Conservation (phyloP, 2,888 invertebrate genomes). For the Dendrolimus pini region DNA sequence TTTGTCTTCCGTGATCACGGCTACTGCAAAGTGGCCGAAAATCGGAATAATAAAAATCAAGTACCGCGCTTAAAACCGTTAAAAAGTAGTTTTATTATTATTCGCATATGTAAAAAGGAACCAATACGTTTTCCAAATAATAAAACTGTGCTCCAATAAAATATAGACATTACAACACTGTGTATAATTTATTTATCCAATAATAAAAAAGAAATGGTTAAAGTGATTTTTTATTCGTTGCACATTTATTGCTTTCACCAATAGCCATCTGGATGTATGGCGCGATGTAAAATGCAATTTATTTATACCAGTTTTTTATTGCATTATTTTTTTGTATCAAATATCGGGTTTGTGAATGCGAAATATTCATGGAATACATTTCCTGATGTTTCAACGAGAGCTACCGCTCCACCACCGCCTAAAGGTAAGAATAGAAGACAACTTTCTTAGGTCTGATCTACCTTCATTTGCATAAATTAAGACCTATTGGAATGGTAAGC, state of each 20-base stretch:
- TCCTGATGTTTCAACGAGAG: not conserved
- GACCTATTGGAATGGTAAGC: too few relatives aligned
- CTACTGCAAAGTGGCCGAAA: too few relatives aligned
- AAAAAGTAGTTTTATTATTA: too few relatives aligned
- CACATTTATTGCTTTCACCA: not conserved
- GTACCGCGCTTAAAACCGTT: too few relatives aligned
- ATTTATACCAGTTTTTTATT: not conserved
- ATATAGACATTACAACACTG: not conserved
- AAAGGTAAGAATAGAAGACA: not conserved
- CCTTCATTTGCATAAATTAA: too few relatives aligned
- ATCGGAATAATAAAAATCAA: too few relatives aligned
- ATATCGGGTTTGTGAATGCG: not conserved
- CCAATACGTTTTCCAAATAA: not conserved
- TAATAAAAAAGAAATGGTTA: not conserved
- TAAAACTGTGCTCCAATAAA: not conserved
- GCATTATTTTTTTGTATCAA: not conserved
- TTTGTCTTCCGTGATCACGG: too few relatives aligned
- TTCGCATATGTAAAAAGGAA: too few relatives aligned
- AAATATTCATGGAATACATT: not conserved
- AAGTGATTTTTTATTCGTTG: not conserved
- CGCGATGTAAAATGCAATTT: not conserved
- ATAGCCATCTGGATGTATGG: not conserved
- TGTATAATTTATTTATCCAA: not conserved
- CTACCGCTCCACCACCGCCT: not conserved
- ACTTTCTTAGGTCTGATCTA: too few relatives aligned